These are phyloP conservation scores for Bombyx huttoni DNA, from an alignment of 2,888 invertebrate species.

Conservation along the genomic window DNA sequence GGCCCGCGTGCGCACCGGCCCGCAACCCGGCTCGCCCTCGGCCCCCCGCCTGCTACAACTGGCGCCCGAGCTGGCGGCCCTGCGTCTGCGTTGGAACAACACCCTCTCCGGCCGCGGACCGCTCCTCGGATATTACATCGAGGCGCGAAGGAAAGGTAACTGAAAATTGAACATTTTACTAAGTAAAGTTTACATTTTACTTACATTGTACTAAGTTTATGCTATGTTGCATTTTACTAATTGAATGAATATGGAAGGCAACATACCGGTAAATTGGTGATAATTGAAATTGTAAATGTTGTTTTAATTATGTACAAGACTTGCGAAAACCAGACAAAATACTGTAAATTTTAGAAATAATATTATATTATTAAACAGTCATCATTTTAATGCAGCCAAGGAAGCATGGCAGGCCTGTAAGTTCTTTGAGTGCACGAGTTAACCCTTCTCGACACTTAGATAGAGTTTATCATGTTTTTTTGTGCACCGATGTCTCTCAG, in stretches of 20 bases:
- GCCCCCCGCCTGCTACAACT: conserved; percentile 81
- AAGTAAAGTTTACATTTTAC: no score
- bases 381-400: conserved; percentile 72
- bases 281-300: no score
- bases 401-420: conserved; percentile 80
- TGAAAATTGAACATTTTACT: no score
- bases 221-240: no score
- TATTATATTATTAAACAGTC: neutral
- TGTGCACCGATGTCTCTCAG: conserved; percentile 3
- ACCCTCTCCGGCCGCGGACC: conserved; percentile 87
- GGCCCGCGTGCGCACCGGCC: conserved; percentile 91
- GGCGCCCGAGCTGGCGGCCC: conserved; percentile 84
- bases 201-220: no score
- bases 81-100: conserved; percentile 91
- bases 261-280: no score
- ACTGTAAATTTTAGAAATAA: neutral
- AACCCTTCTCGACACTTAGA: conserved; percentile 5
- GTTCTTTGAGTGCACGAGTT: conserved; percentile 27
- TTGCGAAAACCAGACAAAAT: no score
- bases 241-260: no score
- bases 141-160: conserved; percentile 84
- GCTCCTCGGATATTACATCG: conserved; percentile 91
- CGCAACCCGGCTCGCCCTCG: conserved; percentile 89
- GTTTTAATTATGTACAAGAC: no score
- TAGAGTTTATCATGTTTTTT: conserved; percentile 9